A percentile compares a stretch with the other conserved stretches of the same genome.
These are phyloP conservation scores for Brachyalestes nurse DNA, from an alignment of 2,797 vertebrate species.

Conservation along the genomic window DNA sequence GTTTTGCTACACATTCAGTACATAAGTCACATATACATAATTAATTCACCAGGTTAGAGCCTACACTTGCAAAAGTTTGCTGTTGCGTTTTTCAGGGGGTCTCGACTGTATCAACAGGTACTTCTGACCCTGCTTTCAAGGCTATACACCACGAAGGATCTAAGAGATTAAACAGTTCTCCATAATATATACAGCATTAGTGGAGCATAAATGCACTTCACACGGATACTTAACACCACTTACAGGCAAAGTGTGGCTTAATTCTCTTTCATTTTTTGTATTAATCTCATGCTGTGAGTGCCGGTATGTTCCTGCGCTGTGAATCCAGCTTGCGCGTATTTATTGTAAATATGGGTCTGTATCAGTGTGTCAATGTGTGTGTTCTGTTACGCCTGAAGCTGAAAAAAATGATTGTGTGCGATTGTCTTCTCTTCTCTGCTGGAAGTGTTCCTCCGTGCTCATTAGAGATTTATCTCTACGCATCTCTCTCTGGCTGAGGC, in stretches of 20 bases:
- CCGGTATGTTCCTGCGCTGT: too few relatives aligned
- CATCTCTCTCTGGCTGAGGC: neutral
- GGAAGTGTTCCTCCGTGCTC: constrained; percentile 9
- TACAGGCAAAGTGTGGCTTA: neutral
- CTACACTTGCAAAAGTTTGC: too few relatives aligned
- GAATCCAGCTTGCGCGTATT: neutral
- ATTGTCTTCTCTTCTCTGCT: constrained; percentile 22
- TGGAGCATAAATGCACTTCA: neutral
- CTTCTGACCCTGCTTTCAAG: too few relatives aligned
- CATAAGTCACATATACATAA: too few relatives aligned
- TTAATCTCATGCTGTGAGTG: neutral
- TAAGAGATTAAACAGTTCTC: neutral
- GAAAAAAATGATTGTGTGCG: constrained; percentile 5
- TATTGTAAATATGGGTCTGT: neutral
- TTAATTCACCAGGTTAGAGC: too few relatives aligned
- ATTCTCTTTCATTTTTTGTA: neutral
- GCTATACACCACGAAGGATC: too few relatives aligned
- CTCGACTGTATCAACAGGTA: too few relatives aligned
- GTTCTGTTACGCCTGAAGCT: neutral
- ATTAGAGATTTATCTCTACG: constrained; percentile 10
- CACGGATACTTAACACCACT: neutral
- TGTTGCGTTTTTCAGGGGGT: too few relatives aligned
- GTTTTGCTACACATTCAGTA: too few relatives aligned
- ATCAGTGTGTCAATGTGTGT: neutral
- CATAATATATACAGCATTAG: too few relatives aligned